Conservation (phyloP, 2,888 invertebrate genomes). For the Podabrus alpinus region DNA sequence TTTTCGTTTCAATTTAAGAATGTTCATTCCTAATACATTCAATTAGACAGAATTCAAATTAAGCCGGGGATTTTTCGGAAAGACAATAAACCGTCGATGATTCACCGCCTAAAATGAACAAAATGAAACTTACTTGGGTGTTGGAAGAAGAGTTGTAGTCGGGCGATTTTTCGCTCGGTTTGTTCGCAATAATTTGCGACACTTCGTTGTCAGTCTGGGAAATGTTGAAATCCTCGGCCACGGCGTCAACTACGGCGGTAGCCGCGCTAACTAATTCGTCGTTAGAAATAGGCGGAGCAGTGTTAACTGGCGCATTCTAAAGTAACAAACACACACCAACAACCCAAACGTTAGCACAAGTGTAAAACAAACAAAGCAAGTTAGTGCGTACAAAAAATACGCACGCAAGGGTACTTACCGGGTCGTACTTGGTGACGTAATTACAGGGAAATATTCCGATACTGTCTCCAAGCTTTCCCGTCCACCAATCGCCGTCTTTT, state of each 20-base stretch:
- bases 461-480: constrained; percentile 79
- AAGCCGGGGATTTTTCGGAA: background rate
- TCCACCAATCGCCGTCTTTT: constrained; percentile 99
- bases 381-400: background rate
- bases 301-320: constrained; percentile 35
- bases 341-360: constrained; percentile 16
- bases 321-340: constrained; percentile 15
- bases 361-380: background rate
- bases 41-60: background rate
- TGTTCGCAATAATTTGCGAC: constrained; percentile 57
- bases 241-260: constrained; percentile 36
- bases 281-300: constrained; percentile 32
- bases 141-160: constrained; percentile 46
- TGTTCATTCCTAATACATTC: too few species aligned
- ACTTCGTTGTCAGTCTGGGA: constrained; percentile 54
- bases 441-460: constrained; percentile 96
- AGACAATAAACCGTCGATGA: background rate
- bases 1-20: too few species aligned
- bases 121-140: constrained; percentile 43
- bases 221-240: constrained; percentile 42
- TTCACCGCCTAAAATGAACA: background rate
- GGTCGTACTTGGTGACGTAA: constrained; percentile 81
- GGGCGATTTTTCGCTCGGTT: constrained; percentile 52
- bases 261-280: constrained; percentile 21
- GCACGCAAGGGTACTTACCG: constrained; percentile 36